These are phyloP conservation scores for Apomyelois bistriatella DNA, from an alignment of 2,888 invertebrate genomes.

Conservation along the genomic window DNA sequence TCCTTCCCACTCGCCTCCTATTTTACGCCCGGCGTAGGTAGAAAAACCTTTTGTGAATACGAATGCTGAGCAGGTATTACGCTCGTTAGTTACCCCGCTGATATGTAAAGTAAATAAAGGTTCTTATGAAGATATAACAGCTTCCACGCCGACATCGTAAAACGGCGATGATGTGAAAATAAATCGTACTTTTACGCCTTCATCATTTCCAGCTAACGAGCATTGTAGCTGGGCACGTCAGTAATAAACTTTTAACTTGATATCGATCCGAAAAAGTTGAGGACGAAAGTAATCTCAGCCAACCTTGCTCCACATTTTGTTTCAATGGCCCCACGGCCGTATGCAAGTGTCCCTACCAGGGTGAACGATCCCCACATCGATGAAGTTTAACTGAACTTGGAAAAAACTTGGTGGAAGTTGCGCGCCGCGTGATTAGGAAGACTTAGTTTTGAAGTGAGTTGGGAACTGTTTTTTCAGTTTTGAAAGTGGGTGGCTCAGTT, in stretches of 20 bases:
- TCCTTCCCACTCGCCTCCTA: slow-evolving; percentile 76
- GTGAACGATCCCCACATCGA: slow-evolving; percentile 78
- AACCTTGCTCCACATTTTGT: slow-evolving; percentile 79
- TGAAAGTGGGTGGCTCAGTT: slow-evolving; percentile 79
- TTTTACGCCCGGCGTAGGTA: slow-evolving; percentile 77
- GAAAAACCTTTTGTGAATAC: slow-evolving; percentile 78
- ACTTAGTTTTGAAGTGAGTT: slow-evolving; percentile 78
- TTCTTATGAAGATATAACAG: slow-evolving; percentile 16
- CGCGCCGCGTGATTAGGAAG: slow-evolving; percentile 78
- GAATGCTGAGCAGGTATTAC: slow-evolving; percentile 76
- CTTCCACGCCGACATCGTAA: slow-evolving; percentile 1
- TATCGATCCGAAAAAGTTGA: slow-evolving; percentile 75
- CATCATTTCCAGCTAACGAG: slow-evolving; percentile 40
- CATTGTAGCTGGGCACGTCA: slow-evolving; percentile 45
- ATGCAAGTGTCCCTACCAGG: slow-evolving; percentile 78
- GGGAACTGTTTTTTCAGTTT: slow-evolving; percentile 77
- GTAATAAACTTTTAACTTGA: slow-evolving; percentile 72
- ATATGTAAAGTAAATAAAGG: slow-evolving; percentile 74
- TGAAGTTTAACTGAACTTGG: slow-evolving; percentile 76
- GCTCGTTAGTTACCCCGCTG: slow-evolving; percentile 73
- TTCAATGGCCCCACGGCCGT: slow-evolving; percentile 65
- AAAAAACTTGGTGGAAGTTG: slow-evolving; percentile 74
- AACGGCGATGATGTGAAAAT: slow-evolving; percentile 15
- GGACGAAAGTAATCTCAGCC: slow-evolving; percentile 72
- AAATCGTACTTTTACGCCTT: background rate